Conservation (phyloP, 2,113 vertebrate species). For the Chaetops frenatus region DNA sequence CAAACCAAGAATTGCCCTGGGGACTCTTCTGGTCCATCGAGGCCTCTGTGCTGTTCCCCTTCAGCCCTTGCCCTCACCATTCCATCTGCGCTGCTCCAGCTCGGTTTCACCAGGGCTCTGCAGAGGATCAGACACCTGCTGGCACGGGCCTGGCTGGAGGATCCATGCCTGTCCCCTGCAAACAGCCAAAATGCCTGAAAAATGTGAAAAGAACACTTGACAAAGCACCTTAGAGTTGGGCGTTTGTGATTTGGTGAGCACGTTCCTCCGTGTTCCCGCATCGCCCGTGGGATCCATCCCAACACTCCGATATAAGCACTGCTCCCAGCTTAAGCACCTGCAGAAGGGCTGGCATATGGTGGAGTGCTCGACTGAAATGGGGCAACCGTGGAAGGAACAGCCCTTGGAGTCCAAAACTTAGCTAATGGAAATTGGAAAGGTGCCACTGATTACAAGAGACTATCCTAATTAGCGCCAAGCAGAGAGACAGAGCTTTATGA, state of each 20-base stretch:
- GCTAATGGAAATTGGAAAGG: neutral
- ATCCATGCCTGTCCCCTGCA: fast-evolving
- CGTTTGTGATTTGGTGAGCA: fast-evolving
- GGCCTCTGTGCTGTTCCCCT: fast-evolving
- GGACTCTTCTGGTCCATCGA: neutral
- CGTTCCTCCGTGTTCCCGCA: fast-evolving
- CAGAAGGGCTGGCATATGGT: neutral
- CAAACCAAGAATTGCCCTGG: neutral
- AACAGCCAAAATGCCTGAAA: neutral
- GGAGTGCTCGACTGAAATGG: neutral
- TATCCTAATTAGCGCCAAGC: neutral
- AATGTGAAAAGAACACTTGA: neutral
- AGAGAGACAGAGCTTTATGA: neutral
- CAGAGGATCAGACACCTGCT: neutral
- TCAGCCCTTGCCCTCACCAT: neutral
- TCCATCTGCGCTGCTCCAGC: fast-evolving
- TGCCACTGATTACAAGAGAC: conserved; percentile 1
- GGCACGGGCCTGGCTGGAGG: fast-evolving
- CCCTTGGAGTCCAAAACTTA: neutral
- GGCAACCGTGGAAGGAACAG: neutral
- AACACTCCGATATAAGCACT: neutral
- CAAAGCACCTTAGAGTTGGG: neutral
- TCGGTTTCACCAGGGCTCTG: fast-evolving
- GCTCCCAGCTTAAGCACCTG: neutral
- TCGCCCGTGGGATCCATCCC: fast-evolving